phyloP scores from a whole-genome alignment of 2,113 vertebrate species.

The Ageneiosus marmoratus region DNA sequence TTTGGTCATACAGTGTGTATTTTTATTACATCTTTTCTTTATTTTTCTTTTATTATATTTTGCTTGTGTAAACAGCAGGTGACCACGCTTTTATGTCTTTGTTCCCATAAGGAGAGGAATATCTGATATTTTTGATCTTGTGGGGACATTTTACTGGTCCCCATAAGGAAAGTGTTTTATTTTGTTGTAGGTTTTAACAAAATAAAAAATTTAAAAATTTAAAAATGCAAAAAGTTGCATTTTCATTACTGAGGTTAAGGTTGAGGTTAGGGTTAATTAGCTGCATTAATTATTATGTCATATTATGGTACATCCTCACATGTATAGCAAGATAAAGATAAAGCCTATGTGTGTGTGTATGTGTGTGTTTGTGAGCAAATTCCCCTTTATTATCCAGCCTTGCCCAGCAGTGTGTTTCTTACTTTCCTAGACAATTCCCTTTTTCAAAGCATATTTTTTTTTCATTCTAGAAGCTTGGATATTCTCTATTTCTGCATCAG shows the following conservation, averaged over 20 bases:
- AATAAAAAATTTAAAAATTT: too few relatives aligned
- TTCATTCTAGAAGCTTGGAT: not conserved
- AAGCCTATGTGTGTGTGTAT: not conserved
- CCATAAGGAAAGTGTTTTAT: too few relatives aligned
- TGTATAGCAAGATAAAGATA: too few relatives aligned
- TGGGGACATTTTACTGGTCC: too few relatives aligned
- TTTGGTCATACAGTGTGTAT: not conserved
- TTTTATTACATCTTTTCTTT: not conserved
- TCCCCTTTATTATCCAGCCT: not conserved
- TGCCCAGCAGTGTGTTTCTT: not conserved
- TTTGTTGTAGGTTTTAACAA: too few relatives aligned
- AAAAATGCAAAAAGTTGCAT: too few relatives aligned
- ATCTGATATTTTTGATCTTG: too few relatives aligned
- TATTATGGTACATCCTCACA: too few relatives aligned
- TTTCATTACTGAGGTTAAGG: too few relatives aligned
- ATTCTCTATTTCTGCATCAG: constrained; percentile 23
- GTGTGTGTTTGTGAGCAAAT: not conserved
- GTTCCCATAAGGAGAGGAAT: too few relatives aligned
- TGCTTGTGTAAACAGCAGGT: not conserved
- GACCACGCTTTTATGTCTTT: not conserved
- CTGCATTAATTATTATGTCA: too few relatives aligned
- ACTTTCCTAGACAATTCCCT: not conserved
- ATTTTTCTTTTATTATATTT: not conserved
- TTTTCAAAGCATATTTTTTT: not conserved
- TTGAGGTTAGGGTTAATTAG: too few relatives aligned